Percentiles rank a stretch among this genome's conserved stretches.
phyloP scores from a whole-genome alignment of 2,888 invertebrate species.

The Chloroclysta siterata region DNA sequence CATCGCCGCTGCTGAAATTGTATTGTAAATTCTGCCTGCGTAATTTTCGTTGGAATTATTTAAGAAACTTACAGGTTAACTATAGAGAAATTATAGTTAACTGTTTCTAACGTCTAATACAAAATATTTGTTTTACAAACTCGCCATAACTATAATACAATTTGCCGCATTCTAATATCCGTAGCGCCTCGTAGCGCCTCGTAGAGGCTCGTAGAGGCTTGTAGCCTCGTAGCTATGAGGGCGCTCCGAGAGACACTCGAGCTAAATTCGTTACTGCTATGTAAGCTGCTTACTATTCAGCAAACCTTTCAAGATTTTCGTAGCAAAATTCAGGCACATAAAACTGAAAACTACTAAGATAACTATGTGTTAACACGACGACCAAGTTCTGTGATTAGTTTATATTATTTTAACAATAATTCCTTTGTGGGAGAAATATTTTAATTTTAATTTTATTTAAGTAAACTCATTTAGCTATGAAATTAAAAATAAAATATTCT shows the following conservation, averaged over 20 bases:
- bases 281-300: conserved; percentile 22
- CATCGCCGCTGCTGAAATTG: no score
- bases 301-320: background rate
- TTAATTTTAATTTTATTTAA: background rate
- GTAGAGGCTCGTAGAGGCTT: conserved; percentile 38
- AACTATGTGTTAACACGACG: background rate
- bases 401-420: no score
- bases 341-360: background rate
- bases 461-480: no score
- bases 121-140: background rate
- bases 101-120: no score
- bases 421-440: no score
- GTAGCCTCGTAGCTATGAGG: conserved; percentile 45
- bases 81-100: no score
- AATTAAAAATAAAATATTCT: no score
- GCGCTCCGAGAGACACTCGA: conserved; percentile 45
- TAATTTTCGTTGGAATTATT: no score
- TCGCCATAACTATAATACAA: conserved; percentile 9
- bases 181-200: conserved; percentile 44
- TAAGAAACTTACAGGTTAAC: no score
- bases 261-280: conserved; percentile 44
- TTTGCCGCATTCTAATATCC: conserved; percentile 42
- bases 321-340: background rate
- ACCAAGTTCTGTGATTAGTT: background rate
- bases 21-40: no score